Conservation (phyloP, 2,113 vertebrate genomes). For the Dasypus novemcinctus region DNA sequence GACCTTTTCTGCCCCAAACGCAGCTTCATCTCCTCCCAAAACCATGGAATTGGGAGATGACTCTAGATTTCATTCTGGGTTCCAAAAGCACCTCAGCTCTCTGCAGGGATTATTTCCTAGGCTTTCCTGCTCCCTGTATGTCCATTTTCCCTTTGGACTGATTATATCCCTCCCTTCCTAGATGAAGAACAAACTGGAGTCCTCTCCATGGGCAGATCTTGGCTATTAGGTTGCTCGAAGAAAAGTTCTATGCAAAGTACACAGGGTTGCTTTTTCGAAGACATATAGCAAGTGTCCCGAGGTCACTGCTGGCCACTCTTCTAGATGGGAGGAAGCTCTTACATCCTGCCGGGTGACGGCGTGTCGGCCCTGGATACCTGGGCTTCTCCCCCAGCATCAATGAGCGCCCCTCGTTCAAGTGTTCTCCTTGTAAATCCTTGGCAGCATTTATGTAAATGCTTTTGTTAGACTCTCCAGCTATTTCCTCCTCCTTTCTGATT, state of each 20-base stretch:
- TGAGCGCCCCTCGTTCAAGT: fast-evolving
- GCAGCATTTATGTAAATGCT: background rate
- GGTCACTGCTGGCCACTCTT: background rate
- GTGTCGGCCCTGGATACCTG: fast-evolving
- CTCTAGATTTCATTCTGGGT: background rate
- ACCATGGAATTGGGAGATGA: fast-evolving
- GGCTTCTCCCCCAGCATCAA: fast-evolving
- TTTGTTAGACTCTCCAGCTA: background rate
- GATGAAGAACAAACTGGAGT: fast-evolving
- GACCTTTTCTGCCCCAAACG: fast-evolving
- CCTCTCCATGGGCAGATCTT: background rate
- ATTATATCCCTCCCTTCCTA: background rate
- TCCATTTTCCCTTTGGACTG: background rate
- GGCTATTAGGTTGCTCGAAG: background rate
- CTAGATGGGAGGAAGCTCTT: too few species aligned
- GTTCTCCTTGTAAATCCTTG: fast-evolving
- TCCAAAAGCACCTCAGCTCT: background rate
- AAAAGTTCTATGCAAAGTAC: fast-evolving
- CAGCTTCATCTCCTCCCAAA: fast-evolving
- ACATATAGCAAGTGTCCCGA: fast-evolving
- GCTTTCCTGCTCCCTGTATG: fast-evolving
- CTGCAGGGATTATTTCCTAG: background rate
- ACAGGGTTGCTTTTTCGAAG: background rate
- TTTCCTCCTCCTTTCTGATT: background rate
- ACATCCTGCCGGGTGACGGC: fast-evolving